A percentile compares a stretch with the other conserved stretches of the same genome.
phyloP scores from a whole-genome alignment of 2,888 invertebrate genomes.

The Leucozona laternaria region DNA sequence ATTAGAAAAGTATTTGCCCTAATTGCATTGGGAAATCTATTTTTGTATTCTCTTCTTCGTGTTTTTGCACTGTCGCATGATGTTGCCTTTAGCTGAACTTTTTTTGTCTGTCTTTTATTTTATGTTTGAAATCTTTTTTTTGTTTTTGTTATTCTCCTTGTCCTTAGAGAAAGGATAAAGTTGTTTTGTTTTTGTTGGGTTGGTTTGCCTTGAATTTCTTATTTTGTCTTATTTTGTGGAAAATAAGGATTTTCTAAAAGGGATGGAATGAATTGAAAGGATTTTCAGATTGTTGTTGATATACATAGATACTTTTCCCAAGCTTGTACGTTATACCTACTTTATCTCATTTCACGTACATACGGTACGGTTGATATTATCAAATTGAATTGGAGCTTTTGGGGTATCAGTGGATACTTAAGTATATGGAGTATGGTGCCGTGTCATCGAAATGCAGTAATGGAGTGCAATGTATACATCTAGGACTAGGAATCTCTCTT shows the following conservation, averaged over 20 bases:
- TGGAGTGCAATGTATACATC: slow-evolving; percentile 25
- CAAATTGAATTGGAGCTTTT: slow-evolving; percentile 62
- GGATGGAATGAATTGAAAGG: slow-evolving; percentile 64
- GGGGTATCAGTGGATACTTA: slow-evolving; percentile 36
- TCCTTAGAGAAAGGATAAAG: slow-evolving; percentile 41
- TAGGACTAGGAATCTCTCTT: background rate
- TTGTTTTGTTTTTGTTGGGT: slow-evolving; percentile 31
- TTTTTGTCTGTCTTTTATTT: slow-evolving; percentile 18
- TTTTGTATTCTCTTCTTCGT: slow-evolving; percentile 1
- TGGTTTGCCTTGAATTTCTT: slow-evolving; percentile 38
- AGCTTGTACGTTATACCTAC: too few relatives aligned
- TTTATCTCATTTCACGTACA: slow-evolving; percentile 12
- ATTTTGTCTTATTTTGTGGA: slow-evolving; percentile 51
- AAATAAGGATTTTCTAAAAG: slow-evolving; percentile 56
- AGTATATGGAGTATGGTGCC: background rate
- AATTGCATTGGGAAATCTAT: slow-evolving; percentile 64
- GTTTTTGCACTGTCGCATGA: background rate
- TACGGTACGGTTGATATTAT: slow-evolving; percentile 38
- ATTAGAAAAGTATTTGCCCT: slow-evolving; percentile 70
- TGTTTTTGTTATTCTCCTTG: slow-evolving; percentile 1
- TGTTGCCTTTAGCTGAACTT: slow-evolving; percentile 13
- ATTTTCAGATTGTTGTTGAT: slow-evolving; percentile 32
- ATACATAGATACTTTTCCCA: slow-evolving; percentile 15
- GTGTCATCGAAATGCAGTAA: slow-evolving; percentile 19
- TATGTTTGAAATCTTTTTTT: slow-evolving; percentile 20